These are phyloP conservation scores for Eremobia ochroleuca DNA, from an alignment of 2,888 invertebrate genomes.

Conservation along the genomic window DNA sequence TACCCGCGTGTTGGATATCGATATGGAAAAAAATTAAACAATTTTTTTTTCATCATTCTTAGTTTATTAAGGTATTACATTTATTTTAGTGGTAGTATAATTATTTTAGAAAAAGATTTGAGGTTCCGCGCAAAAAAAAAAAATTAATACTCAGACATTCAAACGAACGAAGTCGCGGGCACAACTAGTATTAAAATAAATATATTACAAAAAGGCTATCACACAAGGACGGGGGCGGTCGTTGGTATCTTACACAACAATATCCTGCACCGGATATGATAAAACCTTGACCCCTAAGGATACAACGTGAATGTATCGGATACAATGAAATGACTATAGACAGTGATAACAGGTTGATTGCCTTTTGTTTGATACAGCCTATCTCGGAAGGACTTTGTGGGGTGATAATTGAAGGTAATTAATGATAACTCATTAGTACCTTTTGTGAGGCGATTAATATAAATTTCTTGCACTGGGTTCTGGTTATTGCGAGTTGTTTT, in stretches of 20 bases:
- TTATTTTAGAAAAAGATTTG: background rate
- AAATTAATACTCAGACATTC: background rate
- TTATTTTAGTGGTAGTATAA: too few species aligned
- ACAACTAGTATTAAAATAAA: background rate
- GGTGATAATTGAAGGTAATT: background rate
- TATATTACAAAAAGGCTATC: background rate
- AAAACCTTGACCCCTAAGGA: slow-evolving; percentile 40
- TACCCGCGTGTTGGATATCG: background rate
- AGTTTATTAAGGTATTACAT: background rate
- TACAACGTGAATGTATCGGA: slow-evolving; percentile 5
- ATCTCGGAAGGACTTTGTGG: slow-evolving; percentile 8
- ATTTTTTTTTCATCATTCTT: background rate
- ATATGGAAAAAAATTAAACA: background rate
- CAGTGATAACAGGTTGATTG: slow-evolving; percentile 31
- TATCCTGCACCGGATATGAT: slow-evolving; percentile 29
- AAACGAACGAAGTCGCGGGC: background rate
- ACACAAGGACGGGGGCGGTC: slow-evolving; percentile 36
- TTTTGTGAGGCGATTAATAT: too few species aligned
- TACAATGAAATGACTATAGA: slow-evolving; percentile 36
- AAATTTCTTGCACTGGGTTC: background rate
- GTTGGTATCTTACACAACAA: slow-evolving; percentile 17
- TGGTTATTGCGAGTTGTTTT: background rate
- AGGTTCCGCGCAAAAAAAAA: too few species aligned
- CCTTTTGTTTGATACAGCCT: slow-evolving; percentile 31
- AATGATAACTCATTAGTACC: background rate